Evolutionary conservation across 2,888 invertebrate genomes (phyloP), one percentile per base, ranked within the genome.

Genomic region (Tethea ocularis): DNA sequence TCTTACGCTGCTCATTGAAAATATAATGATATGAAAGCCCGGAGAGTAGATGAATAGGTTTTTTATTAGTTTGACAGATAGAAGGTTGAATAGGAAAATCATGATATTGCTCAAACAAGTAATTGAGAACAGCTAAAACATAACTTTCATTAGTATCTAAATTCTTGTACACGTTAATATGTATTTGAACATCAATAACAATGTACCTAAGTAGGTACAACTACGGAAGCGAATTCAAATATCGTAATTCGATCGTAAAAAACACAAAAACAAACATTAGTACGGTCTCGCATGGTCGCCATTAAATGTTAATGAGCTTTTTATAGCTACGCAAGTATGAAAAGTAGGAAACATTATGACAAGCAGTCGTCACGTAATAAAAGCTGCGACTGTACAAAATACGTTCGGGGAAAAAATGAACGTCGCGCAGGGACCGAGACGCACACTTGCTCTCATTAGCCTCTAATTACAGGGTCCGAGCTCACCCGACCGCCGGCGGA

Each of bases 381-480:
- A 84, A 81, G 75, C 71, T 20, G 75, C 67, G 67, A 75, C 72
- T 70, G 68, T 76, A 82, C 82, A 82, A 80, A 87, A 85, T 82
- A 80, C 70, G 75, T 74, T 73, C 72, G 61, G 75, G 72, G 77
- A 79, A 85, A 76, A 75, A 80, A 78, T 79, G 80, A 75, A 71
- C 77, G 82, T 74, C 79, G 69, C 82, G 77, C 67, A 70, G 69
- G 72, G 77, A 80, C 77, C 73, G 78, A 74, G 69, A 75, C 74
- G 82, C 76, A 82, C 80, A 79, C 80, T 80, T 76, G 86, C 82
- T 84, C 90, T 91, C 90, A 91, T 93, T 92, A 91, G 86, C 80
- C 84, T 83, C 87, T 91, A 93, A 93, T 92, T 91, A 92, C 89
- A 61, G 69, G 69, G 72, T 68, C 67, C 63, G 66, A 65, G 57